phyloP scores from a whole-genome alignment of 1,140 invertebrate species.

The Xylocopa sonorina region DNA sequence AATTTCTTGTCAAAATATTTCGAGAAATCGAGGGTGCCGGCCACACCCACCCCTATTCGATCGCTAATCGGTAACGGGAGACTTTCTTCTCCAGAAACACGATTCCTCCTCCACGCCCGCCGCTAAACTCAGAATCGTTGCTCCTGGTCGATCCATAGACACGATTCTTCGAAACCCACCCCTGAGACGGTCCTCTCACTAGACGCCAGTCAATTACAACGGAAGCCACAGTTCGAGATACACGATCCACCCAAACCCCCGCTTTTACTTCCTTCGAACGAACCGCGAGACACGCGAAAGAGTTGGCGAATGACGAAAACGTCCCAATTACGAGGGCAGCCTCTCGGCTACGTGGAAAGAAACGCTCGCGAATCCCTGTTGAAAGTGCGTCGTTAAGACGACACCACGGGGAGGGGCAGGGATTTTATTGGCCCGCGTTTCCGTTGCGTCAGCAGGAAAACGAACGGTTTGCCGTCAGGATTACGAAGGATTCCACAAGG shows the following conservation, averaged over 20 bases:
- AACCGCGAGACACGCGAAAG: neutral
- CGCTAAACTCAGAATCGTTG: slow-evolving; percentile 26
- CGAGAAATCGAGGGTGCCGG: slow-evolving; percentile 54
- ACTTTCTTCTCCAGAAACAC: slow-evolving; percentile 72
- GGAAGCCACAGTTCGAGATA: neutral
- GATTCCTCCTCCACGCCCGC: slow-evolving; percentile 58
- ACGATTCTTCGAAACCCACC: neutral
- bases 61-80: slow-evolving; percentile 78
- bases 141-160: neutral
- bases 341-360: neutral
- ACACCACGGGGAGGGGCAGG: neutral
- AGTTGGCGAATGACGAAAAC: neutral
- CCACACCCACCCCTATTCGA: slow-evolving; percentile 57
- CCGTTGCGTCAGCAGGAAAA: slow-evolving; percentile 37
- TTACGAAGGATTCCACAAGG: slow-evolving; percentile 48
- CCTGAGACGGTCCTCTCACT: neutral
- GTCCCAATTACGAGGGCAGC: neutral
- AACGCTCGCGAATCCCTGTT: neutral
- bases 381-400: neutral
- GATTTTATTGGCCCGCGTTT: slow-evolving; percentile 45
- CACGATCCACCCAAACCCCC: no score
- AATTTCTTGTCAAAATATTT: slow-evolving; percentile 77
- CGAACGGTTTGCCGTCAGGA: slow-evolving; percentile 55
- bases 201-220: slow-evolving; percentile 16
- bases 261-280: no score